Evolutionary conservation across 2,888 invertebrate species (phyloP), one percentile per base, ranked within the genome.

Genomic region (Pachliopta kotzebuea): DNA sequence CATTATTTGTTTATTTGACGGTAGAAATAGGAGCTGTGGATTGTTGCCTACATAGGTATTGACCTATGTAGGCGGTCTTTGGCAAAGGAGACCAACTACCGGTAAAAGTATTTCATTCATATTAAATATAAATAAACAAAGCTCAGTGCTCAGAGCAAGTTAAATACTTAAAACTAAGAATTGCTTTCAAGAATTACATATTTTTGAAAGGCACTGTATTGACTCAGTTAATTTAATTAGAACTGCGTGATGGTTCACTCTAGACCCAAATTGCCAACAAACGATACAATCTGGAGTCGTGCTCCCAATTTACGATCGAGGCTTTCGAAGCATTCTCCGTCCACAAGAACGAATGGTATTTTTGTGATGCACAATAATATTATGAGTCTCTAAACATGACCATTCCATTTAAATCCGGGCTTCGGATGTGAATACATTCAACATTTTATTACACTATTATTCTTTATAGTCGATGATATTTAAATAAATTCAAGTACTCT

Each of bases 371-470:
- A 79, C 83, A 80, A 83, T 86, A 84, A 84, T 85, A 82, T 82
- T 83, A 82, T 81, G 77, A 81, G 81, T 85, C 83, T 80, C 82
- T 79, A 86, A 88, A 89, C 86, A 88, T 82, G 82, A 82, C 77
- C 85, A 86, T 87, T 85, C 83, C 85, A 83, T 85, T 86, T 81
- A 79, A 83, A 83, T 76, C 79, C 79, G 72, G 74, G 72, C 74
- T 77, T 77, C 74, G 75, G 74, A 72, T 76, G 69, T 78, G 78
- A 79, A 83, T 84, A 83, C 80, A 78, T 83, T 85, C 76, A 80
- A 82, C 74, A 75, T 83, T 86, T 85, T 85, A 85, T 84, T 77
- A 68, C 75, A 73, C 81, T 78, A 80, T 86, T 81, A 84, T 83
- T 84, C 79, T 81, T 78, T 82, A 81, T 78, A 78, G 66, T 42